These are phyloP conservation scores for Notodonta ziczac DNA, from an alignment of 2,888 invertebrate genomes.

Conservation along the genomic window DNA sequence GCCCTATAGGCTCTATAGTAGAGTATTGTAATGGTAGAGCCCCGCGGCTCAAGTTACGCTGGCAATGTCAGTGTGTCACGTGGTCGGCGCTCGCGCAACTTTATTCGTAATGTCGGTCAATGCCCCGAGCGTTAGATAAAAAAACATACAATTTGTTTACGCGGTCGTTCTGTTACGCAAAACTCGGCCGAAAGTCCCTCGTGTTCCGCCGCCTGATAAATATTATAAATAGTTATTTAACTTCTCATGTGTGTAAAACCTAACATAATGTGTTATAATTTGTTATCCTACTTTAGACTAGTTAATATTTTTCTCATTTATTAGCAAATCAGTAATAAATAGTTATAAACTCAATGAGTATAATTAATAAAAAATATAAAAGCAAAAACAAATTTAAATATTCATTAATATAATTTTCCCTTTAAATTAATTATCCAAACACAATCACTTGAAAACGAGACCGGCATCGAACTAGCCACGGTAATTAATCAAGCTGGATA, in stretches of 20 bases:
- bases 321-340: background rate
- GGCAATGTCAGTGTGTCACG: conserved; percentile 76
- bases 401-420: conserved; percentile 38
- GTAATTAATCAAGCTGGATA: conserved; percentile 50
- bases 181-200: conserved; percentile 54
- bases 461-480: conserved; percentile 29
- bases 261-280: conserved; percentile 12
- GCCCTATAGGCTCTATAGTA: conserved; percentile 9
- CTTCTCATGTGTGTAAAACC: conserved; percentile 22
- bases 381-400: conserved; percentile 21
- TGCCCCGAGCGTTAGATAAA: conserved; percentile 83
- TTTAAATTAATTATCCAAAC: conserved; percentile 40
- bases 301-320: background rate
- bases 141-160: conserved; percentile 78
- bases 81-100: conserved; percentile 78
- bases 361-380: conserved; percentile 7
- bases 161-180: conserved; percentile 78
- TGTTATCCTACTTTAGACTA: background rate
- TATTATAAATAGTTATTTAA: conserved; percentile 39
- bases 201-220: conserved; percentile 56
- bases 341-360: conserved; percentile 7
- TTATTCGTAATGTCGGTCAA: conserved; percentile 83
- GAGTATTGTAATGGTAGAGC: conserved; percentile 9
- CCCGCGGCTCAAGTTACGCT: conserved; percentile 40
- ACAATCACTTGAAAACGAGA: conserved; percentile 38